Base-by-base conservation (phyloP, 2,113 vertebrate genomes). In the Himantopus leucocephalus region DNA sequence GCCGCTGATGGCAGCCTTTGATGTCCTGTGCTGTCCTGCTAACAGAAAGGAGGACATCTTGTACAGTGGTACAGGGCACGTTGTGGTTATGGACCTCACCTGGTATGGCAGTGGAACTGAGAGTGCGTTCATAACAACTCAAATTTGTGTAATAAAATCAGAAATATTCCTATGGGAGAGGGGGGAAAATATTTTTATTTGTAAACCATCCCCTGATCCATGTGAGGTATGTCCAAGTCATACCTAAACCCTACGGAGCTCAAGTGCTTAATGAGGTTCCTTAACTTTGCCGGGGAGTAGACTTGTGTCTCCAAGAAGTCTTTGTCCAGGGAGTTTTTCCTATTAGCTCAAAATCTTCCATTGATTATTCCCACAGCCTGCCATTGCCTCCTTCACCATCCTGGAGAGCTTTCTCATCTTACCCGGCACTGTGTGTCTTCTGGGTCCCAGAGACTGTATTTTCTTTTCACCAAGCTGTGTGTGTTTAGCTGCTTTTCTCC, bases 381-480 rank as follows among this genome's bases (percentile, higher is more conserved):
- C n/a, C 9, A 7, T 35, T 91, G 12, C 45, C 53, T 52, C 50
- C 62, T 58, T 67, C 76, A 12, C 22, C 37, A 15, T 55, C 19
- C 47, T 7, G 0, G n/a, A 58, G 59, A 77, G 27, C 72, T 92
- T 76, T 63, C 53, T 95, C 19, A 20, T 71, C 74, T 56, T 60
- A 66, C 35, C 24, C 0, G 0, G 9, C 39, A 34, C 34, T 18
- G 5, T 24, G 4, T 41, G 17, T 59, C 26, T 55, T 55, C 63
- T 79, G 43, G 11, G 32, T 76, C 53, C 39, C 63, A 81, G 41
- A 55, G 35, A n/a, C 22, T 63, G 20, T 26, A 12, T 39, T 34
- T 50, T 18, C 37, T 78, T 66, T 62, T 32, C 9, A 26, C n/a
- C 37, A 66, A 35, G 18, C 71, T 85, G 48, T 52, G 71, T 59